Percentiles rank a stretch among this genome's conserved stretches.
These are phyloP conservation scores for Alviniconcha marisindica DNA, from an alignment of 1,140 invertebrate species.

Conservation along the genomic window DNA sequence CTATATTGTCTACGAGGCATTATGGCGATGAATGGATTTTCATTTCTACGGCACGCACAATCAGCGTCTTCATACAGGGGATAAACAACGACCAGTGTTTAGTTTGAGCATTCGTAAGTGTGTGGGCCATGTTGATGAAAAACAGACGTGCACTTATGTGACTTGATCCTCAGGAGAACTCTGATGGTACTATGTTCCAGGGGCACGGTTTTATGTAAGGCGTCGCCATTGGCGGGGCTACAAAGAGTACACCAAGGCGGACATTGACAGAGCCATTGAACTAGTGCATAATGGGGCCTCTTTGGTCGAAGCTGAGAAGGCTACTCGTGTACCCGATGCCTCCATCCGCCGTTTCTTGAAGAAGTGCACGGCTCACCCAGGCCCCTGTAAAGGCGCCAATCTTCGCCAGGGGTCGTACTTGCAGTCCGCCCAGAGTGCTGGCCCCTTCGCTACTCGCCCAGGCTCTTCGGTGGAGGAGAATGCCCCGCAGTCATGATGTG, in stretches of 20 bases:
- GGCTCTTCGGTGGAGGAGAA: too few relatives aligned
- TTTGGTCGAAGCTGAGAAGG: constrained; percentile 1
- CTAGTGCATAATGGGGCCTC: constrained; percentile 12
- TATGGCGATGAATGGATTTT: too few relatives aligned
- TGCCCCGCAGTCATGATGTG: too few relatives aligned
- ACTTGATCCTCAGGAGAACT: constrained; percentile 14
- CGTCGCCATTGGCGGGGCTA: background rate
- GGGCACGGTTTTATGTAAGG: background rate
- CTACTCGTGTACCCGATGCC: background rate
- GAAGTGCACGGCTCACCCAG: background rate
- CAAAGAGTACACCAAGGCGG: constrained; percentile 23
- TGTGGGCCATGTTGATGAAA: too few relatives aligned
- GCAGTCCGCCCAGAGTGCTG: too few relatives aligned
- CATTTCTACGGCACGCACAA: too few relatives aligned
- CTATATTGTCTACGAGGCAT: too few relatives aligned
- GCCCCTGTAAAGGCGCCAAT: constrained; percentile 9
- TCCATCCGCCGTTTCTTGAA: constrained; percentile 5
- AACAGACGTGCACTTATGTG: too few relatives aligned
- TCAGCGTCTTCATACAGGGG: too few relatives aligned
- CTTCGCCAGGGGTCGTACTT: background rate
- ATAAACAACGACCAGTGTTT: too few relatives aligned
- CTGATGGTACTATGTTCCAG: constrained; percentile 20
- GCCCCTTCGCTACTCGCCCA: too few relatives aligned
- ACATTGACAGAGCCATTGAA: constrained; percentile 28
- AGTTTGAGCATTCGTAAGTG: too few relatives aligned